phyloP scores from a whole-genome alignment of 2,797 vertebrate species.

The Lacerta viridis region DNA sequence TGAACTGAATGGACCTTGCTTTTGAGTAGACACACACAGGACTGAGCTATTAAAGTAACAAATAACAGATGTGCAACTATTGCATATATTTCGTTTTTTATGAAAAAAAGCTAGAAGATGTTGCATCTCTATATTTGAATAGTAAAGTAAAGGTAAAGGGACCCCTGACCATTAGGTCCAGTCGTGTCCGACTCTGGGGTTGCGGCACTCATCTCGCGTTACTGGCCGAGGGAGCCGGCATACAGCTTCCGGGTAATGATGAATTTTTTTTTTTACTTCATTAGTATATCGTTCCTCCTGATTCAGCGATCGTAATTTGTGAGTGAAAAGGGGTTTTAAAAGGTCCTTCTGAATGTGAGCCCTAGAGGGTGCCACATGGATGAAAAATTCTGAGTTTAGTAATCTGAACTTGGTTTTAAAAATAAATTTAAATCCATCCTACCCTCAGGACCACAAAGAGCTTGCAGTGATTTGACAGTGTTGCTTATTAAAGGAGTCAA shows the following conservation, averaged over 20 bases:
- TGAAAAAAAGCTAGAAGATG: not conserved
- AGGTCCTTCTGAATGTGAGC: not conserved
- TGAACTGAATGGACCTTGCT: too few relatives aligned
- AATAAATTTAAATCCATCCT: not conserved
- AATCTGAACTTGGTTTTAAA: too few relatives aligned
- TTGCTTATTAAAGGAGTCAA: not conserved
- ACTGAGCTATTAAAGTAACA: not conserved
- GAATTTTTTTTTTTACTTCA: not conserved
- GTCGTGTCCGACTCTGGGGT: too few relatives aligned
- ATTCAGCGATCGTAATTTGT: not conserved
- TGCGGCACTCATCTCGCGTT: too few relatives aligned
- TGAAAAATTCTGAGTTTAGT: not conserved
- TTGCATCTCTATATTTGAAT: too few relatives aligned
- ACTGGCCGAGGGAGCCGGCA: too few relatives aligned
- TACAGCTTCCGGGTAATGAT: too few relatives aligned
- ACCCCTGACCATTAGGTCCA: too few relatives aligned
- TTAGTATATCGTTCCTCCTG: not conserved
- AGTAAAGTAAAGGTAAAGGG: too few relatives aligned
- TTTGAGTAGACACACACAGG: not conserved
- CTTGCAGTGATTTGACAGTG: not conserved
- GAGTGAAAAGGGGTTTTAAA: not conserved
- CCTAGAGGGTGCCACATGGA: not conserved
- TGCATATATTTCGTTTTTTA: not conserved
- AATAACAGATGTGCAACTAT: not conserved
- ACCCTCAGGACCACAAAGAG: not conserved